These are phyloP conservation scores for Cyanistes caeruleus DNA, from an alignment of 2,113 vertebrate genomes.

Conservation along the genomic window DNA sequence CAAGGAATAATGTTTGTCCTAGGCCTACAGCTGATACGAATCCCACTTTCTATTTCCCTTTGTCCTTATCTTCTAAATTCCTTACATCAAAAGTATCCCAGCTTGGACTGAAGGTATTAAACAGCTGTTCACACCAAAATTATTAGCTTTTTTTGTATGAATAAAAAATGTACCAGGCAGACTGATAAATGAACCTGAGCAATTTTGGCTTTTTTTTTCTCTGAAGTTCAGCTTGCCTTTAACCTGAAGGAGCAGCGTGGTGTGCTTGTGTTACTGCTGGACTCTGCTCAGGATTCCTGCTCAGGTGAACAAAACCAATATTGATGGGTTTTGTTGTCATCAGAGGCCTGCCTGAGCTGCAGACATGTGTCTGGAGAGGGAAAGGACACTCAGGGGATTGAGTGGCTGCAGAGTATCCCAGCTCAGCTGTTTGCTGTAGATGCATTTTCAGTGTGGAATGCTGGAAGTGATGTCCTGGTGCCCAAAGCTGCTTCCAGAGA, in stretches of 20 bases:
- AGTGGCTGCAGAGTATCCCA: neutral
- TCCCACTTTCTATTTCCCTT: neutral
- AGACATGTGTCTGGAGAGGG: neutral
- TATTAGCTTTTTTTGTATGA: neutral
- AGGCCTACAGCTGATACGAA: neutral
- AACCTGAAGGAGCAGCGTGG: neutral
- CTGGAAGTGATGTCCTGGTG: neutral
- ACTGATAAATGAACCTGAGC: neutral
- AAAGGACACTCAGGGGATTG: neutral
- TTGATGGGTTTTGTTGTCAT: neutral
- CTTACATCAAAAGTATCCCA: neutral
- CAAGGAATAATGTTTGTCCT: neutral
- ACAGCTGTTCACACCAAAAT: neutral
- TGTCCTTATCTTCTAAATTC: neutral
- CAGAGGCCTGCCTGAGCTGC: neutral
- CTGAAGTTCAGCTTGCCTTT: neutral
- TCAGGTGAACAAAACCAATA: neutral
- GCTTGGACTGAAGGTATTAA: neutral
- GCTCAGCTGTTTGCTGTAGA: neutral
- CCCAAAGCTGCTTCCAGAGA: neutral
- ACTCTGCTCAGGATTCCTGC: neutral
- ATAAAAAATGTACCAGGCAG: neutral
- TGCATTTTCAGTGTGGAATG: neutral
- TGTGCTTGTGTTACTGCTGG: neutral
- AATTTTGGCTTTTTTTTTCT: neutral